Conservation (phyloP, 2,888 invertebrate species). For the Andrena bicolor region DNA sequence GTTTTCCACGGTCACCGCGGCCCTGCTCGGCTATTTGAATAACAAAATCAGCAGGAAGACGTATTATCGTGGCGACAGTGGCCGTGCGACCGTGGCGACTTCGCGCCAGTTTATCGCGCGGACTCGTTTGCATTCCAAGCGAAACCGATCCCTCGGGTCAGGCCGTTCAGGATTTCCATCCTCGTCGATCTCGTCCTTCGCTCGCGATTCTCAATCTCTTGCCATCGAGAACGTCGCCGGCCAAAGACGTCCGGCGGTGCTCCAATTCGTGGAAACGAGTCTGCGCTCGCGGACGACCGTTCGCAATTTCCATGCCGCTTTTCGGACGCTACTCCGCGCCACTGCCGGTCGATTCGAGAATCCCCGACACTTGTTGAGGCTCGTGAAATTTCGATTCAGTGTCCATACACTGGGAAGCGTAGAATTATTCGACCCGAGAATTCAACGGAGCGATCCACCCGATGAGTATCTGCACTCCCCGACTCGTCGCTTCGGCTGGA, state of each 20-base stretch:
- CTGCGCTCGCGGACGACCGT: not conserved
- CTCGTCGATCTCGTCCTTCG: slow-evolving; percentile 38
- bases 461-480: slow-evolving; percentile 4
- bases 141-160: slow-evolving; percentile 53
- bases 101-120: slow-evolving; percentile 66
- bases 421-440: not conserved
- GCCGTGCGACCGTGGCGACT: slow-evolving; percentile 50
- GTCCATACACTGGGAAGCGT: not conserved
- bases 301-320: slow-evolving; percentile 22
- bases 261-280: slow-evolving; percentile 25
- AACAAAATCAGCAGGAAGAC: slow-evolving; percentile 80
- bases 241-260: not conserved
- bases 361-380: not conserved
- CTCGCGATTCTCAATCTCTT: slow-evolving; percentile 34
- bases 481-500: not conserved
- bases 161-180: slow-evolving; percentile 55
- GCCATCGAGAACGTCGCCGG: slow-evolving; percentile 1
- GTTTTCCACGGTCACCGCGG: slow-evolving; percentile 65
- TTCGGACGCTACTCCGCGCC: not conserved
- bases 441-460: no score
- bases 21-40: slow-evolving; percentile 78
- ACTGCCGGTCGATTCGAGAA: not conserved
- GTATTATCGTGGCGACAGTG: slow-evolving; percentile 62
- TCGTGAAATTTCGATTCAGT: not conserved
- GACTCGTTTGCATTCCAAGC: slow-evolving; percentile 76